Evolutionary conservation across 92 coral and sea anemone genomes (phyloP).

Genomic region (Epizoanthus scotinus): DNA sequence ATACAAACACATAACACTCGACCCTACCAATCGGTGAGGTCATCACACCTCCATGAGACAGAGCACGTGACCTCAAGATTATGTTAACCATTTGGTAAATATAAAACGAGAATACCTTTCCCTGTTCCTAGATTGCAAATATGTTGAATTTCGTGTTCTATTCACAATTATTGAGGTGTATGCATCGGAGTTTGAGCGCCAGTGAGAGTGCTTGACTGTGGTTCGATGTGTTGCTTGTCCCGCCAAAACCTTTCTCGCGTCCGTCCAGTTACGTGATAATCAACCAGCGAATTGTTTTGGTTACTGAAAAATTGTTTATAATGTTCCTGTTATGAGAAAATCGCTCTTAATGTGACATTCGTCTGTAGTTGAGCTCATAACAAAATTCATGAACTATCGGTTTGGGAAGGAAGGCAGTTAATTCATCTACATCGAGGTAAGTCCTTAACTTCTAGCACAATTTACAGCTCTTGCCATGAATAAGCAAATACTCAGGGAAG

Average conservation of each 20-base stretch:
- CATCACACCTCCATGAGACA: too few relatives aligned
- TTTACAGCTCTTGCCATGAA: too few relatives aligned
- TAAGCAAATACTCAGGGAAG: too few relatives aligned
- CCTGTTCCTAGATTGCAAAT: too few relatives aligned
- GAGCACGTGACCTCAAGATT: too few relatives aligned
- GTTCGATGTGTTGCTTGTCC: neutral
- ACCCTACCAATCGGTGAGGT: too few relatives aligned
- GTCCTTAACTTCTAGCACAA: neutral
- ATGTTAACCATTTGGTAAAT: too few relatives aligned
- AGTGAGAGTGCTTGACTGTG: neutral
- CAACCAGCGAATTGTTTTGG: neutral
- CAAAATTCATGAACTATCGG: neutral
- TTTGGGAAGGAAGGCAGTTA: neutral
- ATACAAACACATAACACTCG: too few relatives aligned
- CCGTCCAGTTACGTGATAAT: neutral
- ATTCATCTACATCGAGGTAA: neutral
- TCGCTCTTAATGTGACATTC: conserved; percentile 17
- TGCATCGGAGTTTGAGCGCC: too few relatives aligned
- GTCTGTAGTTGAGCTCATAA: neutral
- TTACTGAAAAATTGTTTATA: conserved; percentile 14
- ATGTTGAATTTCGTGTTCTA: too few relatives aligned
- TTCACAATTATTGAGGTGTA: too few relatives aligned
- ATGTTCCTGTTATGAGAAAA: conserved; percentile 39
- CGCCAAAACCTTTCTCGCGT: neutral
- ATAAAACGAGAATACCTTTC: too few relatives aligned